Base-by-base conservation (phyloP, 2,888 invertebrate genomes). In the Amiota communis region DNA sequence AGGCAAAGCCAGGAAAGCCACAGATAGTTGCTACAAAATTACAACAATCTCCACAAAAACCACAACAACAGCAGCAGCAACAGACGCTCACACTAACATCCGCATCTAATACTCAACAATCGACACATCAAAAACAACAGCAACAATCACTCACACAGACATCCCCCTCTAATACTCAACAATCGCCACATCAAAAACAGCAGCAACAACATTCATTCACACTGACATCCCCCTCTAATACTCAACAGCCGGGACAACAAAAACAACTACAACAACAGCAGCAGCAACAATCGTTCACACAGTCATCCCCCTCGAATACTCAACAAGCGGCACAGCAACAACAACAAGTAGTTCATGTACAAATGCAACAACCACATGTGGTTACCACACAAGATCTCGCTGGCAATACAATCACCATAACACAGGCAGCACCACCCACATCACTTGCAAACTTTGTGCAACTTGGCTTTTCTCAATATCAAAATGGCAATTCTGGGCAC, bases 301-400 rank as follows among this genome's bases (percentile, higher is more conserved):
- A 12, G 17, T 17, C 59, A 9, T 11, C n/a, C n/a, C n/a, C 59
- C 1, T 56, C 56, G 1, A n/a, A 56, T 56, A 8, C 9, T 73
- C 36, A 36, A 36, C 3, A 36, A 36, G 4, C 36, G 8, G 36
- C 36, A 36, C 77, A 78, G 3, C 85, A 81, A 11, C 86, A 86
- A 15, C 83, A 84, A 3, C 90, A 89, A 81, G 88, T 88, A 65
- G 89, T 88, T 87, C 87, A 90, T 80, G 76, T 89, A 23, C 87
- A 88, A 76, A 71, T 88, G 47, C 87, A 88, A 77, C 79, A 88
- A 75, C 85, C 86, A 6, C 72, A 77, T 47, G 81, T 86, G 15
- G 87, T 87, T 3, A 84, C 87, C 65, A 83, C 86, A 36, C 87
- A 87, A 74, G 87, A 87, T 76, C 73, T 88, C 49, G 85, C 85